Evolutionary conservation across 2,888 invertebrate genomes (phyloP).

Genomic region (Anagyrus pseudococci): DNA sequence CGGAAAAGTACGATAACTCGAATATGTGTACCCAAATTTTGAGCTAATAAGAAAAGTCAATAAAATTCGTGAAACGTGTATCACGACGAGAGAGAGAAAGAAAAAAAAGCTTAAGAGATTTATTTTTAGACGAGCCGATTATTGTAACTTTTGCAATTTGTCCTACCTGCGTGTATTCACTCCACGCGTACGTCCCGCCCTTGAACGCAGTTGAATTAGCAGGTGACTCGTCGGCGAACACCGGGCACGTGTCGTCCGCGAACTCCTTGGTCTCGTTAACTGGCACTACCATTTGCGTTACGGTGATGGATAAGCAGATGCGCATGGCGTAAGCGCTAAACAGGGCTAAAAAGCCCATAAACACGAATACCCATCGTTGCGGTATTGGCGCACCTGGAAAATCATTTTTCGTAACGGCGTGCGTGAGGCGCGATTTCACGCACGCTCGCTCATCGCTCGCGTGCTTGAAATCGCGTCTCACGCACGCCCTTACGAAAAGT

Average conservation of each 20-base stretch:
- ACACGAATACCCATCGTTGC: constrained; percentile 57
- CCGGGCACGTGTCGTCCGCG: constrained; percentile 24
- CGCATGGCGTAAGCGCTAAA: constrained; percentile 79
- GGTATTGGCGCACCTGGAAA: constrained; percentile 41
- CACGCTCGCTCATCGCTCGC: too few relatives aligned
- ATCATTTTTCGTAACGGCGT: too few relatives aligned
- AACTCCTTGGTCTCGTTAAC: constrained; percentile 1
- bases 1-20: too few relatives aligned
- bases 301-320: constrained; percentile 74
- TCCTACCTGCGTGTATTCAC: constrained; percentile 41
- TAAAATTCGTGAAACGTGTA: too few relatives aligned
- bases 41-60: too few relatives aligned
- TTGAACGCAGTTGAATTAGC: constrained; percentile 8
- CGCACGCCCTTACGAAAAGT: too few relatives aligned
- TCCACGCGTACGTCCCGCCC: constrained; percentile 38
- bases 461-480: too few relatives aligned
- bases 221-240: neutral
- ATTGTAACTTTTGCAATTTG: neutral
- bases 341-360: constrained; percentile 76
- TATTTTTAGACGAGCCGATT: too few relatives aligned
- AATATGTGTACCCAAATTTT: too few relatives aligned
- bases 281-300: constrained; percentile 68
- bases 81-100: too few relatives aligned
- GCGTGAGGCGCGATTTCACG: too few relatives aligned
- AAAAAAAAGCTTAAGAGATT: too few relatives aligned